Evolutionary conservation across 2,113 vertebrate genomes (phyloP).

Genomic region (Neogobius melanostomus): DNA sequence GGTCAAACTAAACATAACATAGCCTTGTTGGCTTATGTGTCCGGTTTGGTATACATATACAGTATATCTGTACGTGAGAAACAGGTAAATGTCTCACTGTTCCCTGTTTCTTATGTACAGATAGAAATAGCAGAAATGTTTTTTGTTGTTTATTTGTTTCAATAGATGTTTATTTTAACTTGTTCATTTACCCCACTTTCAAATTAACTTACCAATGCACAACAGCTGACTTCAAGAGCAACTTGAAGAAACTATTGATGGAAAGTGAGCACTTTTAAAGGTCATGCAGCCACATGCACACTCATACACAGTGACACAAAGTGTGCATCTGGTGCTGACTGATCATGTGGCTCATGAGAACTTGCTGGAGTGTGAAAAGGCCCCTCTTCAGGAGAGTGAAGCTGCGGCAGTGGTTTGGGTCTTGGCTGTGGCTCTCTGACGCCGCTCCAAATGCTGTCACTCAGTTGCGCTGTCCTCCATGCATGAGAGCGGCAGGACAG

Average conservation of each 20-base stretch:
- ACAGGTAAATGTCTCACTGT: no score
- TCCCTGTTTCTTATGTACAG: no score
- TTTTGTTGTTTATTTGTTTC: no score
- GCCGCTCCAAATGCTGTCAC: constrained; percentile 72
- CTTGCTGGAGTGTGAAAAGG: constrained; percentile 55
- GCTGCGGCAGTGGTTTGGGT: constrained; percentile 61
- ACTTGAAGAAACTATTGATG: background rate
- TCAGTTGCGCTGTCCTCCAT: constrained; percentile 71
- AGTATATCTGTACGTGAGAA: no score
- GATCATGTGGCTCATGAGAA: constrained; percentile 58
- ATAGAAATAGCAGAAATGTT: no score
- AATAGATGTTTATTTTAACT: background rate
- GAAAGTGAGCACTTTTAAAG: constrained; percentile 16
- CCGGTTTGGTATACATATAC: no score
- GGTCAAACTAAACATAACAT: no score
- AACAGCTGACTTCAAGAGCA: background rate
- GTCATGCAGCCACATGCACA: constrained; percentile 15
- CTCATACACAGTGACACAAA: constrained; percentile 24
- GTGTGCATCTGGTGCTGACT: constrained; percentile 58
- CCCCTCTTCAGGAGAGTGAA: constrained; percentile 37
- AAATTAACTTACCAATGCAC: background rate
- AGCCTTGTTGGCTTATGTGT: no score
- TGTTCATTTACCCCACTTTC: background rate
- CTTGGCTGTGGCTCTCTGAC: constrained; percentile 61
- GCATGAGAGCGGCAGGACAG: constrained; percentile 72